Conservation (phyloP, 2,888 invertebrate genomes). For the Tipula confusa region DNA sequence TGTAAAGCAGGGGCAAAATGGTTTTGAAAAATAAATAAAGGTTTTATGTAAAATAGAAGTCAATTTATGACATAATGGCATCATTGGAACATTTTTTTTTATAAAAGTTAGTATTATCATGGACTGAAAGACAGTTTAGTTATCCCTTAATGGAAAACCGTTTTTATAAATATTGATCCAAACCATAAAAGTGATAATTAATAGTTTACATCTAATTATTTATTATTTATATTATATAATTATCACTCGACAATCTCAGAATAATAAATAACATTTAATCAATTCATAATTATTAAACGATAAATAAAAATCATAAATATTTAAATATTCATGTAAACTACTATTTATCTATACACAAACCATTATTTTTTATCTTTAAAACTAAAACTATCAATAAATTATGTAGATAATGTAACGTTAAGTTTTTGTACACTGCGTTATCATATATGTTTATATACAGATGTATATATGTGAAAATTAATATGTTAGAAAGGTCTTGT, state of each 20-base stretch:
- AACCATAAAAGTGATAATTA: slow-evolving; percentile 12
- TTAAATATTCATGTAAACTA: background rate
- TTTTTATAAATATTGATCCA: too few relatives aligned
- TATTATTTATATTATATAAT: background rate
- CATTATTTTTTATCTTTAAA: background rate
- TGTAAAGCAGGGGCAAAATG: too few relatives aligned
- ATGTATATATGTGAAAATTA: background rate
- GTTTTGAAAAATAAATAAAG: too few relatives aligned
- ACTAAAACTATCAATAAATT: slow-evolving; percentile 12
- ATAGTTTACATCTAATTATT: background rate
- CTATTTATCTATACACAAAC: background rate
- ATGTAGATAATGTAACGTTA: background rate
- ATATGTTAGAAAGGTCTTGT: background rate
- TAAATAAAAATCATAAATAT: background rate
- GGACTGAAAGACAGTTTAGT: too few relatives aligned
- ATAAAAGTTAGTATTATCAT: too few relatives aligned
- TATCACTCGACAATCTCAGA: background rate
- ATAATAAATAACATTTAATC: background rate
- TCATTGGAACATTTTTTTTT: too few relatives aligned
- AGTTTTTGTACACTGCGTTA: background rate
- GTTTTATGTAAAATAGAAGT: too few relatives aligned
- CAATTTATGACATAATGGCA: too few relatives aligned
- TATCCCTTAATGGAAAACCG: too few relatives aligned
- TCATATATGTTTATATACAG: too few relatives aligned
- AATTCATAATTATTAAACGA: slow-evolving; percentile 9